Evolutionary conservation across 2,888 invertebrate genomes (phyloP).

Genomic region (Eupithecia centaureata): DNA sequence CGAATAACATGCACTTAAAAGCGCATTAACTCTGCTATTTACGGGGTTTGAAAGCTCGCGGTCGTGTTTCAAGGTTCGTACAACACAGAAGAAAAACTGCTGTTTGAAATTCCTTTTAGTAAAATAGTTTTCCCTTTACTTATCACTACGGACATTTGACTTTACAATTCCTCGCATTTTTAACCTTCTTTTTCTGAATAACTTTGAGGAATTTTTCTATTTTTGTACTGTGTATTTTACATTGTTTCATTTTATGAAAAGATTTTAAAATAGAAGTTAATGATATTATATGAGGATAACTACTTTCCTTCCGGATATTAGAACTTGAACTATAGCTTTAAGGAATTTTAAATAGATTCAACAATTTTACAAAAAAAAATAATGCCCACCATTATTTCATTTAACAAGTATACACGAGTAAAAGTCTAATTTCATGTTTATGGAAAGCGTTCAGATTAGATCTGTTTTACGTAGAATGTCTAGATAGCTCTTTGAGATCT

Average conservation of each 20-base stretch:
- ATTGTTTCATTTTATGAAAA: not conserved
- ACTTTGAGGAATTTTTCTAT: not conserved
- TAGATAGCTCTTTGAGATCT: not conserved
- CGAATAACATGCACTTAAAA: conserved; percentile 5
- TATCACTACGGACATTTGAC: conserved; percentile 22
- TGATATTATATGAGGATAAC: not conserved
- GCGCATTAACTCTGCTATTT: conserved; percentile 1
- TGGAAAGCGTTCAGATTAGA: not conserved
- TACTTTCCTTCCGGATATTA: not conserved
- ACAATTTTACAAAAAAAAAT: not conserved
- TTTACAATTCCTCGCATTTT: conserved; percentile 14
- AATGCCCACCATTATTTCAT: not conserved
- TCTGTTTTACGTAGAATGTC: not conserved
- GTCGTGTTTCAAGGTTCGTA: not conserved
- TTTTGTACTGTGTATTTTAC: not conserved
- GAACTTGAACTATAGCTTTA: not conserved
- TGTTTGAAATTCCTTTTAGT: not conserved
- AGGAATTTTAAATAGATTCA: not conserved
- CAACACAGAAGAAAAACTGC: not conserved
- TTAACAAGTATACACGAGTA: not conserved
- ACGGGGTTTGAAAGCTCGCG: not conserved
- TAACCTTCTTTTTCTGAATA: not conserved
- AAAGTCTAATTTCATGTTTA: too few species aligned
- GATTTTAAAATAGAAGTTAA: not conserved
- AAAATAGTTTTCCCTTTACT: conserved; percentile 9